Evolutionary conservation across 1,140 invertebrate species (phyloP).

Genomic region (Stenopsyche tienmushanensis): DNA sequence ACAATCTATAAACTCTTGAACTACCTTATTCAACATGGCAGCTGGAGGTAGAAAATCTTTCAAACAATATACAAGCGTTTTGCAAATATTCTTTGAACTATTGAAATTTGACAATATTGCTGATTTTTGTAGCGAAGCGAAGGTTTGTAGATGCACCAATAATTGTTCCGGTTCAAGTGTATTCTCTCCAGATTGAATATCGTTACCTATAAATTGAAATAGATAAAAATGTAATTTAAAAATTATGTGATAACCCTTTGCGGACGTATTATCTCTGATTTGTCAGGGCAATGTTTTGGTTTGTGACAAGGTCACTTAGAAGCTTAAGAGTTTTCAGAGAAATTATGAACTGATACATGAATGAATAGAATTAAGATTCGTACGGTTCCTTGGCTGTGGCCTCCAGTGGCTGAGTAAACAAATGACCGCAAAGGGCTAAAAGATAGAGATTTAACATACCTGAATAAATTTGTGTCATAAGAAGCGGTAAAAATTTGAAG

Average conservation of each 20-base stretch:
- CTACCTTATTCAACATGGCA: conserved; percentile 51
- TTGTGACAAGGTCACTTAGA: too few relatives aligned
- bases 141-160: conserved; percentile 51
- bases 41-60: conserved; percentile 51
- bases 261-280: too few relatives aligned
- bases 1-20: conserved; percentile 53
- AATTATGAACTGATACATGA: too few relatives aligned
- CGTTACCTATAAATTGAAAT: conserved; percentile 15
- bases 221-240: neutral
- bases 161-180: conserved; percentile 54
- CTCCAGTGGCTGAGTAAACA: neutral
- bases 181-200: conserved; percentile 45
- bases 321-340: too few relatives aligned
- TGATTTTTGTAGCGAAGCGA: conserved; percentile 49
- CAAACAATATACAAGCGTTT: conserved; percentile 47
- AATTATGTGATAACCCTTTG: too few relatives aligned
- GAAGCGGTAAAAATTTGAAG: conserved; percentile 22
- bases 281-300: too few relatives aligned
- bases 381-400: too few relatives aligned
- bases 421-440: neutral
- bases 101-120: conserved; percentile 38
- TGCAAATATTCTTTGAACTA: conserved; percentile 43
- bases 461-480: conserved; percentile 32
- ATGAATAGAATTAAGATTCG: too few relatives aligned
- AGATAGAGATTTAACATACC: conserved; percentile 11